phyloP scores from a whole-genome alignment of 2,888 invertebrate genomes.

The Philonicus albiceps region DNA sequence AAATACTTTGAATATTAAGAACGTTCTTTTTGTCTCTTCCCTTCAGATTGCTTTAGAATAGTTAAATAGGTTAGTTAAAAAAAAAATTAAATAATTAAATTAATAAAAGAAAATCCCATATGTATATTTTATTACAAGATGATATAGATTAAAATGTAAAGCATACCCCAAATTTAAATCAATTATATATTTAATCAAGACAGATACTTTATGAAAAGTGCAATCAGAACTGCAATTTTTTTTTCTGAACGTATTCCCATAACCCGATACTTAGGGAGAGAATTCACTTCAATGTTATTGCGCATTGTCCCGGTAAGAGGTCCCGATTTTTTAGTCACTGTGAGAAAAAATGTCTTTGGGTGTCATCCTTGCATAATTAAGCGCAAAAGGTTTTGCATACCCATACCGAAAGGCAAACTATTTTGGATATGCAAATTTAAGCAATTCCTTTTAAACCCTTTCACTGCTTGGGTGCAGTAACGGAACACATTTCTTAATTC shows the following conservation, averaged over 20 bases:
- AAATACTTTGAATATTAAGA: no score
- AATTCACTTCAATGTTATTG: not conserved
- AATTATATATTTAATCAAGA: not conserved
- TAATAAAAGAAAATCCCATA: no score
- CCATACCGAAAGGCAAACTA: not conserved
- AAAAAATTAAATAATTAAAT: no score
- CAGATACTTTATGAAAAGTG: not conserved
- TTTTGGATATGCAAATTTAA: not conserved
- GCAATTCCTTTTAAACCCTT: constrained; percentile 9
- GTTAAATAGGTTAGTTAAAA: no score
- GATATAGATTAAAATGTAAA: no score
- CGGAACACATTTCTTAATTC: not conserved
- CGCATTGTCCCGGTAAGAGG: not conserved
- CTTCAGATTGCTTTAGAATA: no score
- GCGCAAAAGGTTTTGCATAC: constrained; percentile 11
- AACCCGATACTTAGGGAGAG: not conserved
- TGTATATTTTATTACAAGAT: no score
- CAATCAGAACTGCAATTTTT: not conserved
- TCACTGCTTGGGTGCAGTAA: not conserved
- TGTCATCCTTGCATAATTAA: constrained; percentile 29
- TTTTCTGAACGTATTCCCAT: not conserved
- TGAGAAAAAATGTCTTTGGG: constrained; percentile 15
- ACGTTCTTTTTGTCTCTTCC: no score
- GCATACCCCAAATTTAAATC: no score
- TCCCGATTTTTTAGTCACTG: not conserved